Base-by-base conservation (phyloP, 2,797 vertebrate genomes). In the Spinibarbus caldwelli region DNA sequence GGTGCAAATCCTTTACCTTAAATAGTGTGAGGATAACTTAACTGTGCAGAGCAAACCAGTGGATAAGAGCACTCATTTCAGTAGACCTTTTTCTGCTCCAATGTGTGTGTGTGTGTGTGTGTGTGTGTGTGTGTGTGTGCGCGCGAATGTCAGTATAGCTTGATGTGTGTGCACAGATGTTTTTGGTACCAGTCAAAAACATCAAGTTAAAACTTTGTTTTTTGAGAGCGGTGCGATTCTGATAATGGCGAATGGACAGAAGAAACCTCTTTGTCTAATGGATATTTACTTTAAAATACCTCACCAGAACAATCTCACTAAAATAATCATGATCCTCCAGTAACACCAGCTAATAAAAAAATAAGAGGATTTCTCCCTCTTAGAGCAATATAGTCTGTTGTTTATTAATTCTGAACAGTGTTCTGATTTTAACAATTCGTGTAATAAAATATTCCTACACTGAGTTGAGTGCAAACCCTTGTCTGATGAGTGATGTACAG, bases 381-480 rank as follows among this genome's bases (percentile, higher is more conserved):
- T 91, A 96, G 93, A 94, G 95, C 93, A 91, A 91, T 91, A 93
- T 89, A 91, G 92, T 82, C 52, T 82, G 93, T 93, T 93, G 94
- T 94, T 96, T 95, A 96, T 96, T 96, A 95, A 96, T 96, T 96
- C 93, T 95, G 88, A 94, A 91, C 92, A 88, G 89, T 95, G 94
- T 95, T 89, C 80, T 86, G 92, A 91, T 94, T 94, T 95, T 94
- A 92, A 90, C 93, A 93, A 95, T 93, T 91, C 88, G 21, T 95
- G 94, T 95, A 95, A 95, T 95, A 93, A 95, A 95, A 94, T 94
- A 95, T 95, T 95, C 94, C 89, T 90, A 93, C 94, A 94, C 89
- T 92, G 92, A 91, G 92, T 92, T 95, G 94, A 96, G 95, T 96
- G 95, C 95, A 95, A 93, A 93, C 90, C 93, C 93, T 90, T 96